Evolutionary conservation across 2,113 vertebrate species (phyloP).

Genomic region (Mus musculus): DNA sequence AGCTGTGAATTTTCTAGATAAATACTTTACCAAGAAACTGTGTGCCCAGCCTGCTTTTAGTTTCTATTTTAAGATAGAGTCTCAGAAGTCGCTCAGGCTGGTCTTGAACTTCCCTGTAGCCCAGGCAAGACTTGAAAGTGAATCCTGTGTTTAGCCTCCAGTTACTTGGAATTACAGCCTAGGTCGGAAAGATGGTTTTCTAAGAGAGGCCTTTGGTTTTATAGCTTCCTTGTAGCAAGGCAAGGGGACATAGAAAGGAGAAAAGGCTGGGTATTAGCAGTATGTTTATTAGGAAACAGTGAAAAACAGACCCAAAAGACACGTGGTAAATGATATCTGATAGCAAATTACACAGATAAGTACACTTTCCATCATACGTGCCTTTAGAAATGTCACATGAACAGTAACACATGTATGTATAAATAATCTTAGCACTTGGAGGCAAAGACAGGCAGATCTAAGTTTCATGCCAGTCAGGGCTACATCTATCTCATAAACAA

Average conservation of each 20-base stretch:
- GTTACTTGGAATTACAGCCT: background rate
- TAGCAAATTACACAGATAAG: background rate
- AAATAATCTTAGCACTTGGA: background rate
- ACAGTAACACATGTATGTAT: background rate
- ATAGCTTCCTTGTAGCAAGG: too few relatives aligned
- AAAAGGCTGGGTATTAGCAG: background rate
- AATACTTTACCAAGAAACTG: background rate
- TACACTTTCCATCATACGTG: background rate
- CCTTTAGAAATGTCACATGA: conserved; percentile 24
- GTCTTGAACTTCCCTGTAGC: background rate
- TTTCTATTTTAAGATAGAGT: background rate
- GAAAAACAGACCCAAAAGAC: background rate
- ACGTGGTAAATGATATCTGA: background rate
- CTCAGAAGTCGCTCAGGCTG: background rate
- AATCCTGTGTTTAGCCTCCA: background rate
- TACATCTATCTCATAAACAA: background rate
- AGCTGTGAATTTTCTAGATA: background rate
- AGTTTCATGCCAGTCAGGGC: background rate
- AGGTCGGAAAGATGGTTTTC: background rate
- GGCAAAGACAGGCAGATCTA: background rate
- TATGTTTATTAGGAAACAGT: background rate
- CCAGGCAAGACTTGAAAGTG: background rate
- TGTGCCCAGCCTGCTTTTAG: background rate
- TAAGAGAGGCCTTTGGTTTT: background rate
- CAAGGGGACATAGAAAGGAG: background rate